Conservation (phyloP, 2,888 invertebrate species). For the Callinectes sapidus region DNA sequence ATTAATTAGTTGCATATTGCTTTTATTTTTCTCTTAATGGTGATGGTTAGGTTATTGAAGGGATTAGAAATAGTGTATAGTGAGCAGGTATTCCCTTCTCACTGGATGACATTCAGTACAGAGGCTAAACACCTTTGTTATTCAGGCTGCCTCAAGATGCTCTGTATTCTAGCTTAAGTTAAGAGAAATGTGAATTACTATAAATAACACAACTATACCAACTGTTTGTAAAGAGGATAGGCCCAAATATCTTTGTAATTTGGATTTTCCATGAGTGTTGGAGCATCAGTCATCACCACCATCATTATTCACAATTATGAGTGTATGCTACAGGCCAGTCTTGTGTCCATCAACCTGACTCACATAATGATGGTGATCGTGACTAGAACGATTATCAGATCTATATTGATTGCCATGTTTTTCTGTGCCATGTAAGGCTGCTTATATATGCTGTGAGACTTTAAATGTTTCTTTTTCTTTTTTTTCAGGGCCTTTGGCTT, state of each 20-base stretch:
- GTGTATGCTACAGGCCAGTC: too few relatives aligned
- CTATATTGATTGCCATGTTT: background rate
- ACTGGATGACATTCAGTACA: background rate
- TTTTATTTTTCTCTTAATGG: background rate
- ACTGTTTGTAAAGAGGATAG: background rate
- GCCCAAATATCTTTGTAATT: background rate
- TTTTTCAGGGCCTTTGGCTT: slow-evolving; percentile 69
- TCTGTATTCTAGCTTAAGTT: background rate
- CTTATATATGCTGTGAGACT: background rate
- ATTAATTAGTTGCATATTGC: background rate
- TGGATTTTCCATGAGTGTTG: background rate
- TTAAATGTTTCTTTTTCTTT: slow-evolving; percentile 22
- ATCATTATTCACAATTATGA: too few relatives aligned
- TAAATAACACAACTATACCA: background rate
- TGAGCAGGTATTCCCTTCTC: background rate
- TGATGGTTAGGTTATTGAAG: slow-evolving; percentile 15
- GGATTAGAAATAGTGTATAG: slow-evolving; percentile 10
- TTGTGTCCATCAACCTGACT: too few relatives aligned
- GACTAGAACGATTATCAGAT: background rate
- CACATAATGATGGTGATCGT: background rate
- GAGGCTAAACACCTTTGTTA: slow-evolving; percentile 8
- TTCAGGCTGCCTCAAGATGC: background rate
- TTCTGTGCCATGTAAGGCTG: background rate
- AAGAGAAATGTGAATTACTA: background rate
- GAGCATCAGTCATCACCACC: too few relatives aligned